Conservation (phyloP, 1,140 invertebrate genomes). For the Oscheius sp. region DNA sequence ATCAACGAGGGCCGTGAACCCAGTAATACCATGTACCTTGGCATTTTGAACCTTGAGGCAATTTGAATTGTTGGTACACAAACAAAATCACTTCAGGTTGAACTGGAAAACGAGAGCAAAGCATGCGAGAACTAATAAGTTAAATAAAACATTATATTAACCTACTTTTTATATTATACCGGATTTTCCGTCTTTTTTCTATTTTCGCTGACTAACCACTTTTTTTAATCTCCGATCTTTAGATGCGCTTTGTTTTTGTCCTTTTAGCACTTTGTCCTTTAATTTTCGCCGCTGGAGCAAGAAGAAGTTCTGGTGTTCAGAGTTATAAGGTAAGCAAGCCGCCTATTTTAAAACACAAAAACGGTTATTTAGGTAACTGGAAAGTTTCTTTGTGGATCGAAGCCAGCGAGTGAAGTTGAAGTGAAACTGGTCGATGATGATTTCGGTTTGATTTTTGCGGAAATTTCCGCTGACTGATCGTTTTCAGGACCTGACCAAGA, state of each 20-base stretch:
- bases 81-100: slow-evolving; percentile 45
- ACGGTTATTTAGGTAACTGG: slow-evolving; percentile 49
- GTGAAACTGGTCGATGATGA: slow-evolving; percentile 60
- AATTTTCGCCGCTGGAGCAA: slow-evolving; percentile 48
- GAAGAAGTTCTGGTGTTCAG: slow-evolving; percentile 51
- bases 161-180: not conserved
- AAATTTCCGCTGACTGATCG: not conserved
- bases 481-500: slow-evolving; percentile 55
- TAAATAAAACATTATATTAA: not conserved
- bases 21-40: slow-evolving; percentile 51
- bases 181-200: not conserved
- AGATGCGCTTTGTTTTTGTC: not conserved
- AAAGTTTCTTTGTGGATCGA: slow-evolving; percentile 48
- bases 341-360: not conserved
- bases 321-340: slow-evolving; percentile 48
- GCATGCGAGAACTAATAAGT: slow-evolving; percentile 42
- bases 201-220: slow-evolving; percentile 3
- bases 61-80: not conserved
- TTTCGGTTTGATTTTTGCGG: slow-evolving; percentile 39
- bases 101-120: slow-evolving; percentile 54
- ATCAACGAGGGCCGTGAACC: slow-evolving; percentile 45
- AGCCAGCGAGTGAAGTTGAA: slow-evolving; percentile 51
- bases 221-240: slow-evolving; percentile 10
- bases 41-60: slow-evolving; percentile 58
- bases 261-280: not conserved